phyloP scores from a whole-genome alignment of 2,888 invertebrate species.

The Tetragnatha montana region DNA sequence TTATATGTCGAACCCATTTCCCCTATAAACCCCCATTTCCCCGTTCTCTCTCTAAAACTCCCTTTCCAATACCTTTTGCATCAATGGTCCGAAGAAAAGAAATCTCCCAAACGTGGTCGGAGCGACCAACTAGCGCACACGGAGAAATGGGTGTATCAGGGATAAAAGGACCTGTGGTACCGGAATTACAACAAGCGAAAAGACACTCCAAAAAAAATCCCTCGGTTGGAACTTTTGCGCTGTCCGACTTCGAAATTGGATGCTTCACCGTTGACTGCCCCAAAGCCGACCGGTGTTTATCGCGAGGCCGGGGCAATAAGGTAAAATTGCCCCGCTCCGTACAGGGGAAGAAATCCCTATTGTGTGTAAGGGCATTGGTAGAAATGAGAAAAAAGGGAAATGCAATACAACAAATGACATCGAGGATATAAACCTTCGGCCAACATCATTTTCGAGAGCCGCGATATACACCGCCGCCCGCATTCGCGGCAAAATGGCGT shows the following conservation, averaged over 20 bases:
- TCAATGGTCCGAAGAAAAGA: not conserved
- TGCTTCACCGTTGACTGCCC: conserved; percentile 20
- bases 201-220: not conserved
- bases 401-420: conserved; percentile 56
- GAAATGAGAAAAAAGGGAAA: not conserved
- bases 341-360: conserved; percentile 20
- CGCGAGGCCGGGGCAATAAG: conserved; percentile 50
- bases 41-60: not conserved
- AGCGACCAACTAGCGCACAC: not conserved
- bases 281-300: conserved; percentile 46
- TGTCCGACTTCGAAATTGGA: conserved; percentile 17
- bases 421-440: conserved; percentile 49
- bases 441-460: conserved; percentile 29
- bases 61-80: not conserved
- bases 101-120: not conserved
- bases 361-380: not conserved
- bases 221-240: not conserved
- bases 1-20: too few relatives aligned
- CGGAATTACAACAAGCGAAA: not conserved
- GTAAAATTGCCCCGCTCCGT: conserved; percentile 47
- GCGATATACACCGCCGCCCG: conserved; percentile 36
- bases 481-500: conserved; percentile 61
- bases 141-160: too few relatives aligned
- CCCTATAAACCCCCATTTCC: not conserved
- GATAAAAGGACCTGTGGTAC: too few relatives aligned